Evolutionary conservation across 1,140 invertebrate genomes (phyloP), one percentile per base, ranked within the genome.

Genomic region (Drosophila elegans): DNA sequence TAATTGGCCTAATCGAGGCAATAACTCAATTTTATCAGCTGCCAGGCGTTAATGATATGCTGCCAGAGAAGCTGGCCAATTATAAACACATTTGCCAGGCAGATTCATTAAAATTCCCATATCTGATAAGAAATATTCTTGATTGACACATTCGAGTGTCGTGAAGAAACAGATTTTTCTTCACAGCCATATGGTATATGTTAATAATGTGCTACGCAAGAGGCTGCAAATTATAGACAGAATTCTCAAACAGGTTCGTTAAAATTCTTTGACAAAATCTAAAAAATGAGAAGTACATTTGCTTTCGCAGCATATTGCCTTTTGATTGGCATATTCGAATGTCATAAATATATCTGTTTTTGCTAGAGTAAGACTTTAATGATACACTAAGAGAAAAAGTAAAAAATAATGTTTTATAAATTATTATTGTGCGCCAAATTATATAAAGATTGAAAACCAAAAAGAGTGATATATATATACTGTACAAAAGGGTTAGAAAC

Each of bases 11-110:
- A 88, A 86, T 86, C 74, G 83, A 61, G 55, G 56, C 83, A 86
- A 86, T 86, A 88, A 86, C 82, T 86, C 82, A 86, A 86, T 86
- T 84, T 86, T 88, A 86, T 88, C 83, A 88, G 27, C 52, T 62
- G 55, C 69, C 57, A 74, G 49, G 53, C 61, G 74, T 59, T 73
- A 83, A 86, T 76, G 59, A 78, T 61, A 79, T 72, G 64, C 51
- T 46, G 49, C 16, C 0, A 46, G 12, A 46, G 48, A 27, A 36
- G 38, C 29, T 36, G 21, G 45, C 38, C 34, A 52, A 52, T 68
- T 44, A 42, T 64, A 66, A 61, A 45, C 55, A 44, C 21, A 64
- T 64, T 34, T 41, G 45, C 46, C 25, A 25, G 5, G 29, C 12
- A 62, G 27, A 16, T 53, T 61, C 36, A 27, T 62, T 39, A 41